These are phyloP conservation scores for Chaetodon trifasciatus DNA, from an alignment of 2,797 vertebrate genomes.

Conservation along the genomic window DNA sequence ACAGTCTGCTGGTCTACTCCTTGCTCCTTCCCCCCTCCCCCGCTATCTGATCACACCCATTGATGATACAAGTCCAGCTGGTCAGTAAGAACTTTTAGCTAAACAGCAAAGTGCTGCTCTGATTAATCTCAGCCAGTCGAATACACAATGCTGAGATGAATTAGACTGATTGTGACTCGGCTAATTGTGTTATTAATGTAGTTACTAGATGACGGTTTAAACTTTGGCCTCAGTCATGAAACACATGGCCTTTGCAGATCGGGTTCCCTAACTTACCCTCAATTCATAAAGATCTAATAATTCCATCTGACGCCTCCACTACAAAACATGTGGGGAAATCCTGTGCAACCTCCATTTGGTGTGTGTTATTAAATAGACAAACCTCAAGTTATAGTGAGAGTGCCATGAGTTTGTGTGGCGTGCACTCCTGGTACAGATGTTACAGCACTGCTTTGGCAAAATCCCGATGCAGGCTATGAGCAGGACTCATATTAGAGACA, in stretches of 20 bases:
- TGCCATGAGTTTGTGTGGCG: slow-evolving; percentile 18
- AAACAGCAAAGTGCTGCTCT: slow-evolving; percentile 17
- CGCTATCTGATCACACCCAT: slow-evolving; percentile 17
- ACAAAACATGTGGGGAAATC: slow-evolving; percentile 23
- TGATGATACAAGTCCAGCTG: slow-evolving; percentile 32
- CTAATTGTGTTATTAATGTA: slow-evolving; percentile 13
- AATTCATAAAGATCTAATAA: slow-evolving; percentile 27
- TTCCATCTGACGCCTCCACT: background rate
- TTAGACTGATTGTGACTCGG: background rate
- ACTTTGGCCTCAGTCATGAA: background rate
- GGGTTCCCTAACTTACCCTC: background rate
- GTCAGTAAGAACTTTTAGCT: slow-evolving; percentile 24
- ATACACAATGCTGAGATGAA: background rate
- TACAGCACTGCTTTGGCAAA: slow-evolving; percentile 69
- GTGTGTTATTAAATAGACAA: slow-evolving; percentile 21
- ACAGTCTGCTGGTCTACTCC: background rate
- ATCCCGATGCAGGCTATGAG: slow-evolving; percentile 70
- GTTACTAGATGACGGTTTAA: slow-evolving; percentile 19
- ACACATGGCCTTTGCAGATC: slow-evolving; percentile 11
- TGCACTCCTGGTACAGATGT: slow-evolving; percentile 45
- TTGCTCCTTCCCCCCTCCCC: background rate
- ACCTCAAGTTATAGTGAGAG: slow-evolving; percentile 26
- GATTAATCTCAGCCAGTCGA: slow-evolving; percentile 26
- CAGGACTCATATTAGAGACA: slow-evolving; percentile 66
- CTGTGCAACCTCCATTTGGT: slow-evolving; percentile 7